Base-by-base conservation (phyloP, 2,888 invertebrate species). In the Bursaphelenchus okinawaensis region DNA sequence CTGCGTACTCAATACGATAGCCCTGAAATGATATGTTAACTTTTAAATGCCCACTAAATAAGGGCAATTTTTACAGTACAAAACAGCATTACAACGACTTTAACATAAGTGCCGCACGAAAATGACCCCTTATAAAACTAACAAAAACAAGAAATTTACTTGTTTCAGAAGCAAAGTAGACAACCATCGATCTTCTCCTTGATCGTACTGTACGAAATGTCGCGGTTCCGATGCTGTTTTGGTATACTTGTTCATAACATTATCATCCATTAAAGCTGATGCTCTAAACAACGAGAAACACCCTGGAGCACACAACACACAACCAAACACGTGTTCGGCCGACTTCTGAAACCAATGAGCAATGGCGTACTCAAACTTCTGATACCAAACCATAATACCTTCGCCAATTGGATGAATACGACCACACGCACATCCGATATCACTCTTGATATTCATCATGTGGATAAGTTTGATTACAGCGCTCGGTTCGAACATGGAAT, bases 291-390 rank as follows among this genome's bases (percentile, higher is more conserved):
- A 86, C 0, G 92, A 92, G 85, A 92, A 93, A 84, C 92, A 93
- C 4, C 93, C 92, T 7, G 92, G 92, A 82, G 91, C 90, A 83
- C 92, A 93, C 22, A 93, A 88, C 2, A 93, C 92, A 83, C 91
- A 91, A 12, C 91, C 91, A 73, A 91, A 90, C 81, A 91, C 89
- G 83, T 92, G 91, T 83, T 92, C 92, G 0, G 92, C 91, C 8
- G 92, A 90, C 84, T 92, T 92, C 84, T 92, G 92, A 75, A 92
- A 86, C 92, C 92, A 92, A 86, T 92, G 92, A 4, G 92, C 91
- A 69, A 92, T 89, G 0, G 92, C 91, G 81, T 92, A 92, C 83
- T 92, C 92, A 81, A 92, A 92, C 83, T 88, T 89, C 84, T 91
- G 91, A 80, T 90, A 90, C 90, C 90, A 91, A 4, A 90, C 89